These are phyloP conservation scores for Hypanus sabinus DNA, from an alignment of 2,113 vertebrate species.

Conservation along the genomic window DNA sequence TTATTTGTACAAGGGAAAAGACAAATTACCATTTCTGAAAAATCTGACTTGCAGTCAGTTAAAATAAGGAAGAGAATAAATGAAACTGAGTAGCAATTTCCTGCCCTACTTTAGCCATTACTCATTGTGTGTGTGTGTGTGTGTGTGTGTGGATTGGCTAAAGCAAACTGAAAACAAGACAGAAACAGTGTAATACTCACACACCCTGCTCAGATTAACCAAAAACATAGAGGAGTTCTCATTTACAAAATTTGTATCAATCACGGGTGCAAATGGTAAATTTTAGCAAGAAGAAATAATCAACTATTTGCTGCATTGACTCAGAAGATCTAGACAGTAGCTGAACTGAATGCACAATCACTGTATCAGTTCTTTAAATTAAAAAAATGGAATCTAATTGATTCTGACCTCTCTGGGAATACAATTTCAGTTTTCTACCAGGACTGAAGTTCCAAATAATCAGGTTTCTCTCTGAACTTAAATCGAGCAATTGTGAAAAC, in stretches of 20 bases:
- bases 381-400: not conserved
- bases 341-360: not conserved
- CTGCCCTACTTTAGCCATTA: slow-evolving; percentile 26
- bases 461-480: not conserved
- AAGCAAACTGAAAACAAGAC: not conserved
- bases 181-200: not conserved
- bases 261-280: not conserved
- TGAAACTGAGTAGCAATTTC: slow-evolving; percentile 32
- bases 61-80: slow-evolving; percentile 36
- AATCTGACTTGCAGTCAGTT: slow-evolving; percentile 34
- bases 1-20: slow-evolving; percentile 31
- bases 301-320: not conserved
- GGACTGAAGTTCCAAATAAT: not conserved
- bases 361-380: not conserved
- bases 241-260: not conserved
- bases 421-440: not conserved
- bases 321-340: not conserved
- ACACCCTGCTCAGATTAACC: not conserved
- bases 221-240: not conserved
- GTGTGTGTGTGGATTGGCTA: not conserved
- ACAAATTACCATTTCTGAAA: slow-evolving; percentile 34
- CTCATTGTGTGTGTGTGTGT: slow-evolving; percentile 16
- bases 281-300: not conserved
- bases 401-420: not conserved
- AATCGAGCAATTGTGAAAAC: not conserved